These are phyloP conservation scores for Bubo blakistoni DNA, from an alignment of 2,113 vertebrate genomes.

Conservation along the genomic window DNA sequence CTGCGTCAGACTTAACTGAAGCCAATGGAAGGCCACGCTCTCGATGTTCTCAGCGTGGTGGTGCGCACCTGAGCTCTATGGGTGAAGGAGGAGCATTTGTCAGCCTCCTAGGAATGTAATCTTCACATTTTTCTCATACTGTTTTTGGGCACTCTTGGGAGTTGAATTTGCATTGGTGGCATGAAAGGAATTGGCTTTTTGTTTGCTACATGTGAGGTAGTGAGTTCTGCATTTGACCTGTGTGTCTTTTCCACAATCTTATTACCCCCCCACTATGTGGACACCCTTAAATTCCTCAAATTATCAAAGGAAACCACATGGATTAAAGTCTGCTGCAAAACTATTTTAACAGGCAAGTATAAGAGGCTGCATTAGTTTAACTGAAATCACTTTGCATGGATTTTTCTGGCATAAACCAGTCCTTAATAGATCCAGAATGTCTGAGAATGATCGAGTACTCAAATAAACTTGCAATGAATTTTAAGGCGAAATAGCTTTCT, in stretches of 20 bases:
- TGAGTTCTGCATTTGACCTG: background rate
- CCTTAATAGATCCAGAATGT: constrained; percentile 18
- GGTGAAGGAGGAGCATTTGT: background rate
- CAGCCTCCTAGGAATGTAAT: background rate
- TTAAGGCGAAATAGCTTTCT: constrained; percentile 6
- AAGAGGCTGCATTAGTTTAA: background rate
- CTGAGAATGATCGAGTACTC: background rate
- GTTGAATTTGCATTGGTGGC: background rate
- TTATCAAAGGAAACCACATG: background rate
- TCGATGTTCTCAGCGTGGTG: rapidly evolving
- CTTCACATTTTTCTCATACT: background rate
- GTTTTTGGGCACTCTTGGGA: background rate
- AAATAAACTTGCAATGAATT: constrained; percentile 51
- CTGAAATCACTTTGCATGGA: background rate
- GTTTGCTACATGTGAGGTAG: rapidly evolving
- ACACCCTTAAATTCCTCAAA: background rate
- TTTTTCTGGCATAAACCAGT: constrained; percentile 27
- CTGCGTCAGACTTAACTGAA: background rate
- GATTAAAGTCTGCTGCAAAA: background rate
- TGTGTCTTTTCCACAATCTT: background rate
- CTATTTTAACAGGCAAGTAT: background rate
- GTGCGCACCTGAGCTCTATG: background rate
- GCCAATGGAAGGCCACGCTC: rapidly evolving
- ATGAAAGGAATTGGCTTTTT: background rate
- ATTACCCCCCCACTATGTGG: background rate